Base-by-base conservation (phyloP, 2,888 invertebrate genomes). In the Cantharis rustica region DNA sequence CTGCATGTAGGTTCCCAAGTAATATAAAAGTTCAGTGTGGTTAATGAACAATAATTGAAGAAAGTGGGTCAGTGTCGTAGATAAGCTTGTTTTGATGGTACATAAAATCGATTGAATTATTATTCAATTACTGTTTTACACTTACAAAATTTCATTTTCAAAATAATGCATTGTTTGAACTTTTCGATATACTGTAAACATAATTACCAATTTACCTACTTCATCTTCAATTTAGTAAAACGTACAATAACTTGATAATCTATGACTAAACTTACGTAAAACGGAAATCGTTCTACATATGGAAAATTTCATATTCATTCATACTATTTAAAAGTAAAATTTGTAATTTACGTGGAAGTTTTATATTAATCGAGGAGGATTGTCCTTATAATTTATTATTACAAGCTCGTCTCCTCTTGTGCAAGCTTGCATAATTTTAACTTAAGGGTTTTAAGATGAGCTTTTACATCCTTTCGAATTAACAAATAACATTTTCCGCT, bases 1-100 rank as follows among this genome's bases (percentile, higher is more conserved):
- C 23, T 66, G 23, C 64, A 20, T 20, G 64, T 66, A 66, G 64
- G 63, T 63, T 20, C n/a, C n/a, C n/a, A n/a, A 66, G 64, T 66
- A 66, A 66, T 66, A 20, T 66, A 66, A 20, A 66, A 66, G 64
- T 66, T 66, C 23, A 20, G 23, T 66, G 47, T 47, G 63, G 27
- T 61, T 74, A 68, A 73, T 61, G 23, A 47, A 31, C 64, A 71
- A 27, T 76, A 63, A 73, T 20, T 69, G 73, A 72, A 63, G 69
- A 70, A 78, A 78, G 75, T 78, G 66, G 75, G 78, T 74, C 78
- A 78, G 70, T 78, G 73, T 69, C 68, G 71, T 70, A 71, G 73
- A 78, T 78, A 78, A 78, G 75, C 72, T 71, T 26, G 61, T 75
- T 75, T 63, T 76, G 70, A 73, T 76, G 68, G 64, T 70, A 63